phyloP scores from a whole-genome alignment of 2,797 vertebrate genomes.

The Phataginus tricuspis region DNA sequence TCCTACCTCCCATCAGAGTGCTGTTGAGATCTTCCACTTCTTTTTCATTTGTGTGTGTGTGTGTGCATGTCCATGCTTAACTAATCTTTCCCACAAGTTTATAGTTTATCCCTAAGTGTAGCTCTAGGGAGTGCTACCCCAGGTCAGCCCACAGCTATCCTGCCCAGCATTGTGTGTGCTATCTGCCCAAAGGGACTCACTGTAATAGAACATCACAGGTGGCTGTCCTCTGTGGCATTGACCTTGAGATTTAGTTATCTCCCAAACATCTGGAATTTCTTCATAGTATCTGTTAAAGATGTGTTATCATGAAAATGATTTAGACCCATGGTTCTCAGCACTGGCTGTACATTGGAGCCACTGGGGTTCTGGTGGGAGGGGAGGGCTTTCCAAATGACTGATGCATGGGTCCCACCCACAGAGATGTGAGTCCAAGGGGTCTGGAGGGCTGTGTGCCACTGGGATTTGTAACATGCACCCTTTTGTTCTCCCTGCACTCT shows the following conservation, averaged over 20 bases:
- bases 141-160: not conserved
- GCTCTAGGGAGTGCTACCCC: not conserved
- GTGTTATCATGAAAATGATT: not conserved
- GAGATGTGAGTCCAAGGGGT: not conserved
- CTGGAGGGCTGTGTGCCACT: not conserved
- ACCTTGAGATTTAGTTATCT: conserved; percentile 34
- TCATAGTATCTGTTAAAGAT: not conserved
- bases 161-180: not conserved
- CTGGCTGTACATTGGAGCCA: not conserved
- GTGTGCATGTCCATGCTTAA: not conserved
- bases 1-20: not conserved
- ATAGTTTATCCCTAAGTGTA: not conserved
- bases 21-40: not conserved
- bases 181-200: not conserved
- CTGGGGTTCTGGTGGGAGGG: too few relatives aligned
- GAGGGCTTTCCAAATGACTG: not conserved
- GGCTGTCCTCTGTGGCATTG: not conserved
- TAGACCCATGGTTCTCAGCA: not conserved
- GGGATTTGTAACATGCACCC: not conserved
- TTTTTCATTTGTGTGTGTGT: not conserved
- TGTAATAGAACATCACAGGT: not conserved
- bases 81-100: not conserved
- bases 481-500: too few relatives aligned
- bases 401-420: not conserved
- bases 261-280: not conserved